Evolutionary conservation across 2,797 vertebrate species (phyloP).

Genomic region (Bovichtus variegatus): DNA sequence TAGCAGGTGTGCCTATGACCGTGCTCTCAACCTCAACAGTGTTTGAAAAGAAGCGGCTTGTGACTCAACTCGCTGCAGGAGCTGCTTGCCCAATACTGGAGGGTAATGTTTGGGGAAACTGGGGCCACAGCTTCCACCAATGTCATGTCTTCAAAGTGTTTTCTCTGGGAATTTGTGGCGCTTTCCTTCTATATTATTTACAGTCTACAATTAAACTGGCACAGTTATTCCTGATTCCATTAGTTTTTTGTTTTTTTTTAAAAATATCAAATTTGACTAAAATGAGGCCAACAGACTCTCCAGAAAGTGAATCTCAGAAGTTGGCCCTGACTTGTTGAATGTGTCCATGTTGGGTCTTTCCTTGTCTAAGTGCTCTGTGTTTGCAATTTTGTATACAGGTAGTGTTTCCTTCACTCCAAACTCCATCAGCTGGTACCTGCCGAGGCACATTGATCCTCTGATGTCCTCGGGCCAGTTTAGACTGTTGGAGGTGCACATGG

Average conservation of each 20-base stretch:
- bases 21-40: slow-evolving; percentile 78
- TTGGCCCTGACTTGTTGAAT: background rate
- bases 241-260: no score
- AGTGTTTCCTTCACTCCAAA: slow-evolving; percentile 69
- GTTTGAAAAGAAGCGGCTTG: slow-evolving; percentile 82
- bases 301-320: no score
- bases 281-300: no score
- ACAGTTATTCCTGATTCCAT: background rate
- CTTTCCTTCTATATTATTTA: no score
- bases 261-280: no score
- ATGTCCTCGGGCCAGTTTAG: slow-evolving; percentile 63
- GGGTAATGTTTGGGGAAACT: slow-evolving; percentile 53
- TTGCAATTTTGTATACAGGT: slow-evolving; percentile 65
- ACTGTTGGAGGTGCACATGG: slow-evolving; percentile 80
- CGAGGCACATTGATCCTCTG: slow-evolving; percentile 75
- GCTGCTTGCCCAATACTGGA: slow-evolving; percentile 80
- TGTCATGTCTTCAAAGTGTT: background rate
- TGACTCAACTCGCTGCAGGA: slow-evolving; percentile 78
- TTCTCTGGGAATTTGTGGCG: background rate
- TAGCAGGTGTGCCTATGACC: slow-evolving; percentile 79
- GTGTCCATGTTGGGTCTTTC: background rate
- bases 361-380: background rate
- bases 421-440: slow-evolving; percentile 86
- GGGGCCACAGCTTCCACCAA: background rate
- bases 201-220: no score